Evolutionary conservation across 2,888 invertebrate species (phyloP).

Genomic region (Syrista parreyssii): DNA sequence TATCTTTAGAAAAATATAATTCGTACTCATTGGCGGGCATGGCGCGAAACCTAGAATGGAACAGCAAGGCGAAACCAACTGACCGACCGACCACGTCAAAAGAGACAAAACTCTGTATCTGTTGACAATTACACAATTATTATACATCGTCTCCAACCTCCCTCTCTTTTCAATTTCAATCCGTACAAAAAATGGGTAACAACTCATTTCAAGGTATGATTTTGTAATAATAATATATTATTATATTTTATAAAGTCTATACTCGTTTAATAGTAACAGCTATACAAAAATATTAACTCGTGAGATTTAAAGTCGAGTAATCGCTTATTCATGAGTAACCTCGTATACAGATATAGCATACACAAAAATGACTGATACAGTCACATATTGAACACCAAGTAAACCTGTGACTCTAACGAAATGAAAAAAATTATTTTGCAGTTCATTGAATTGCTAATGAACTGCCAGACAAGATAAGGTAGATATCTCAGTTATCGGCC

Average conservation of each 20-base stretch:
- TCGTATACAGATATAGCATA: neutral
- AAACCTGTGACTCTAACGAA: neutral
- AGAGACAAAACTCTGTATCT: conserved; percentile 16
- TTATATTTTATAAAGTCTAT: conserved; percentile 12
- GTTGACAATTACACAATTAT: conserved; percentile 17
- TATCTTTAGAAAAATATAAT: conserved; percentile 7
- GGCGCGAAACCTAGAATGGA: conserved; percentile 12
- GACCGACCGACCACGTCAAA: conserved; percentile 3
- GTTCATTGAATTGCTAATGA: neutral
- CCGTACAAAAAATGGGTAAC: neutral
- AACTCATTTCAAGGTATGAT: neutral
- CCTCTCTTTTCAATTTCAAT: conserved; percentile 15
- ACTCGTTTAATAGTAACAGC: conserved; percentile 28
- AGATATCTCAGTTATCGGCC: too few species aligned
- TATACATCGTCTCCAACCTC: conserved; percentile 11
- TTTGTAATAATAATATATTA: neutral
- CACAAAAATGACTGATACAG: neutral
- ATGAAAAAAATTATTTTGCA: neutral
- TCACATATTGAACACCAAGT: neutral
- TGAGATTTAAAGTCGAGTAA: neutral
- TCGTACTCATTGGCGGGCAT: conserved; percentile 5
- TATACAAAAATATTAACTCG: conserved; percentile 5
- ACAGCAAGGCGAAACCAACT: conserved; percentile 24
- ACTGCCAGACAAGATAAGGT: neutral
- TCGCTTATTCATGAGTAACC: neutral